phyloP scores from a whole-genome alignment of 2,113 vertebrate genomes.

The Oncorhynchus nerka region DNA sequence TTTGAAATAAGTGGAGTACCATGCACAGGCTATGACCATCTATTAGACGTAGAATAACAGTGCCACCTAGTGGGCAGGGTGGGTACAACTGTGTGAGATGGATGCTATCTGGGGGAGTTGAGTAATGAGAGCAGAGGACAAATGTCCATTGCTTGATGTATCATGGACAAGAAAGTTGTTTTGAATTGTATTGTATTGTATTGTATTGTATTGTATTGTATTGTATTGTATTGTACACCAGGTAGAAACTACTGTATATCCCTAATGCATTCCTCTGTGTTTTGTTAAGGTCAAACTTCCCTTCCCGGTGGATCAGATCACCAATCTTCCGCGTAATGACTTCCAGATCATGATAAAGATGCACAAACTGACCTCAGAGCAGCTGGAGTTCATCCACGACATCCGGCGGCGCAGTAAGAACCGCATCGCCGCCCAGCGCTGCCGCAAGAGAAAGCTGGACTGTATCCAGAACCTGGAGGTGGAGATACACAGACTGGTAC shows the following conservation, averaged over 20 bases:
- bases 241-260: background rate
- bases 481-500: conserved; percentile 91
- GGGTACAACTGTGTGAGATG: too few relatives aligned
- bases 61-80: conserved; percentile 52
- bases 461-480: conserved; percentile 94
- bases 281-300: conserved; percentile 87
- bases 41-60: conserved; percentile 3
- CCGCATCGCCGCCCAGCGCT: conserved; percentile 92
- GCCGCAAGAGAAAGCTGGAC: conserved; percentile 95
- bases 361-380: conserved; percentile 94
- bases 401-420: conserved; percentile 93
- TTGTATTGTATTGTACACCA: too few relatives aligned
- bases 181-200: background rate
- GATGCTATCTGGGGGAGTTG: too few relatives aligned
- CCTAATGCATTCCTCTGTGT: background rate
- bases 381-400: conserved; percentile 93
- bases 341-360: conserved; percentile 98
- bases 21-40: too few relatives aligned
- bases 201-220: background rate
- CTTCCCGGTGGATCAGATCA: conserved; percentile 95
- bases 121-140: too few relatives aligned
- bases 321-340: conserved; percentile 94
- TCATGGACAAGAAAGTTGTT: too few relatives aligned
- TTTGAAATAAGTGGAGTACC: too few relatives aligned
- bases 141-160: background rate